Percentiles rank a stretch among this genome's conserved stretches.
Conservation (phyloP, 2,797 vertebrate species). For the Emys orbicularis region DNA sequence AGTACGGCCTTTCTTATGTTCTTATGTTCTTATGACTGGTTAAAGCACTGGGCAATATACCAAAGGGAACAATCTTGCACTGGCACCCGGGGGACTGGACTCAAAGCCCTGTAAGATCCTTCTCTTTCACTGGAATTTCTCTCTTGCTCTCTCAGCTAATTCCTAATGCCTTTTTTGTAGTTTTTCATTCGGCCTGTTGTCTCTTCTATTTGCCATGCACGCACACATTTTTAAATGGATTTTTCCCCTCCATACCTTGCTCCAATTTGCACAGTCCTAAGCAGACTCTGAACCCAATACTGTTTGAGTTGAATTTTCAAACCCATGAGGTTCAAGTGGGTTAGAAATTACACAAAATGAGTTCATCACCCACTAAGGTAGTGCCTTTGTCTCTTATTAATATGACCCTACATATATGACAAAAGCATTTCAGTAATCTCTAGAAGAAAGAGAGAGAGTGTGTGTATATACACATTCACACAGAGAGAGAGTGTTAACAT, state of each 20-base stretch:
- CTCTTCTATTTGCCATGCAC: background rate
- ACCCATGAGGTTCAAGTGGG: background rate
- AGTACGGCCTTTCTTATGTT: too few relatives aligned
- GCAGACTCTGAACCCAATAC: background rate
- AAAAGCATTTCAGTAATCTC: too few relatives aligned
- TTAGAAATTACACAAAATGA: background rate
- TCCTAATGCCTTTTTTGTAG: background rate
- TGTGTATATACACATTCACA: too few relatives aligned
- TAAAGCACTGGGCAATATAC: background rate
- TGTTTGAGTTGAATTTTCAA: too few relatives aligned
- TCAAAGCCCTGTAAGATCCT: background rate
- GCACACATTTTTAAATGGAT: background rate
- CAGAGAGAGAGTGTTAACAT: too few relatives aligned
- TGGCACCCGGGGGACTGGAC: too few relatives aligned
- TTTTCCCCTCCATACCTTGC: background rate
- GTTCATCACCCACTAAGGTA: background rate
- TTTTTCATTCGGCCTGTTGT: background rate
- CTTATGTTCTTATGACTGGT: too few relatives aligned
- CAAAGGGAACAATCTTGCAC: background rate
- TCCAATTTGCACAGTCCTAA: background rate
- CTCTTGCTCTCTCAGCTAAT: background rate
- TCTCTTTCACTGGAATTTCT: background rate
- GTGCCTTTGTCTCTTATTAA: background rate
- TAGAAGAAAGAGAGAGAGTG: too few relatives aligned
- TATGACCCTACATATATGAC: background rate